These are phyloP conservation scores for Drosophila meridionalis DNA, from an alignment of 2,888 invertebrate species.

Conservation along the genomic window DNA sequence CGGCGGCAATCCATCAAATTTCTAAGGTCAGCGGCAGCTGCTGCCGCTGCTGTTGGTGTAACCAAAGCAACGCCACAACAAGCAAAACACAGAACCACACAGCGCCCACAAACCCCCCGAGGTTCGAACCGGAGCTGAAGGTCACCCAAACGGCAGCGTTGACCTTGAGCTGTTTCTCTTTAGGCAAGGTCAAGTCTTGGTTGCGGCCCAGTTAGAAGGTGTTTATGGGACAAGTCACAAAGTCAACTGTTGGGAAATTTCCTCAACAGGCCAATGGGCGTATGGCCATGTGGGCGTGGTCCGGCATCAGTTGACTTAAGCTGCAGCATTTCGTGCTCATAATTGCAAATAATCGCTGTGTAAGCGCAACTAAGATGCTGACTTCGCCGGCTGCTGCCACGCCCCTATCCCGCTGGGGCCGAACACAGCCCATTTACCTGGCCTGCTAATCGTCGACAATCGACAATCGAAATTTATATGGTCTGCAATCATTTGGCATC, in stretches of 20 bases:
- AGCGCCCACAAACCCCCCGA: constrained; percentile 68
- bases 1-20: constrained; percentile 64
- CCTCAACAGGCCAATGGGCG: constrained; percentile 2
- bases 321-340: constrained; percentile 68
- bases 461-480: constrained; percentile 83
- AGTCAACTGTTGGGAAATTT: constrained; percentile 55
- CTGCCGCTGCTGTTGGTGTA: constrained; percentile 7
- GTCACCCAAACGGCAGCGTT: constrained; percentile 41
- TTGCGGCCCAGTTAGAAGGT: constrained; percentile 50
- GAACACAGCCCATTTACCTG: constrained; percentile 24
- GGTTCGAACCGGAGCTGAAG: constrained; percentile 33
- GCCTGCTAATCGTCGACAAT: constrained; percentile 71
- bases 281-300: neutral
- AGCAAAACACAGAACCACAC: constrained; percentile 53
- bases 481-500: constrained; percentile 82
- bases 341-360: constrained; percentile 77
- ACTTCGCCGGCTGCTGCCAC: constrained; percentile 22
- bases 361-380: constrained; percentile 68
- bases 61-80: constrained; percentile 68
- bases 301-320: constrained; percentile 18
- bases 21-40: constrained; percentile 44
- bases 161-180: constrained; percentile 35
- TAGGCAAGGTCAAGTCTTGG: constrained; percentile 44
- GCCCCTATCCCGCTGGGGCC: constrained; percentile 27
- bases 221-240: constrained; percentile 64